phyloP scores from a whole-genome alignment of 2,797 vertebrate species.

The Manis crassicaudata region DNA sequence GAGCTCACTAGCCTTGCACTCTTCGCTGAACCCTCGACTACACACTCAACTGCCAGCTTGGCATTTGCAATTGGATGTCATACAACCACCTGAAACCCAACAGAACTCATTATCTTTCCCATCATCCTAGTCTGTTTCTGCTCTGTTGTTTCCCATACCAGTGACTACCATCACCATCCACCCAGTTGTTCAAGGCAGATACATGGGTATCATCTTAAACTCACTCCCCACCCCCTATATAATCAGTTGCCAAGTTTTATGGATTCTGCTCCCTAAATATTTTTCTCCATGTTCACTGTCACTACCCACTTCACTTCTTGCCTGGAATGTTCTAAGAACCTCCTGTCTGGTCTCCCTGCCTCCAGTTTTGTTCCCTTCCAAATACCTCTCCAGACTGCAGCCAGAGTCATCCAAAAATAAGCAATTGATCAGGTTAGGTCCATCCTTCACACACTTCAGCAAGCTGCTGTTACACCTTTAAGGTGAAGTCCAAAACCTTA shows the following conservation, averaged over 20 bases:
- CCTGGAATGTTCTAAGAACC: neutral
- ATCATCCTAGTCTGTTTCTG: neutral
- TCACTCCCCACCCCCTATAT: neutral
- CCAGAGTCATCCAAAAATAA: neutral
- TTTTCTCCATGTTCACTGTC: neutral
- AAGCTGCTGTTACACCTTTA: neutral
- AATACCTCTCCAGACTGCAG: neutral
- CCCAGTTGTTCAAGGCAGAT: neutral
- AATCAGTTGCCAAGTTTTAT: neutral
- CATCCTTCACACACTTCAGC: slow-evolving; percentile 10
- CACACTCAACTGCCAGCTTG: neutral
- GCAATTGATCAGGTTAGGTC: neutral
- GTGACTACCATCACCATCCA: neutral
- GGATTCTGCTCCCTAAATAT: slow-evolving; percentile 1
- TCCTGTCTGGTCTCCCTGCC: neutral
- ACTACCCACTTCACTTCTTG: slow-evolving; percentile 15
- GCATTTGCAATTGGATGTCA: slow-evolving; percentile 36
- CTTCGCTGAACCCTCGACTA: neutral
- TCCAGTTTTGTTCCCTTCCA: neutral
- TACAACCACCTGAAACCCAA: slow-evolving; percentile 18
- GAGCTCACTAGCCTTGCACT: neutral
- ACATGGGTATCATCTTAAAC: neutral
- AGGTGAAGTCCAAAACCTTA: neutral
- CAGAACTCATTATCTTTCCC: neutral
- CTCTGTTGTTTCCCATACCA: neutral